Base-by-base conservation (phyloP, 2,113 vertebrate genomes). In the Drymodes brunneopygia region DNA sequence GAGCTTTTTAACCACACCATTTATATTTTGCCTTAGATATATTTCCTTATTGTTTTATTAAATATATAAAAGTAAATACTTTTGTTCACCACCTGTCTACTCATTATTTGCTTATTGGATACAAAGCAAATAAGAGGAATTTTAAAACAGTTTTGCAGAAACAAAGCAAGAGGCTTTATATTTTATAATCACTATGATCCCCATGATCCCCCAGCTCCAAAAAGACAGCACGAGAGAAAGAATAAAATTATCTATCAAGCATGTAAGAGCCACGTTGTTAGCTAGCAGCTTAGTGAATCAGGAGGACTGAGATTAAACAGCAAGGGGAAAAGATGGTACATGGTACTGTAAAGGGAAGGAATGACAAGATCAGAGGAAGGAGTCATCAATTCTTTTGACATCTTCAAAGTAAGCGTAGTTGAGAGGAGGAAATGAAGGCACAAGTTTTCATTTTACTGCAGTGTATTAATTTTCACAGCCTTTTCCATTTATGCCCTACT, bases 371-470 rank as follows among this genome's bases (percentile, higher is more conserved):
- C 73, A 80, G 65, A 87, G n/a, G 65, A 84, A 75, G 35, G 9
- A 95, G n/a, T 42, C 65, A 69, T 67, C 92, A 94, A 91, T 94
- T 90, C 53, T 89, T 92, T 65, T 87, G 91, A 87, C 93, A 80
- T 73, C 83, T 95, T 97, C 91, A 95, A 91, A 96, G 86, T 0
- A 10, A 81, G 50, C 18, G 53, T 60, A 56, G 20, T 60, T 65
- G 45, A 81, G 72, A 64, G 42, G 57, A 93, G 60, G 86, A 93
- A 65, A 73, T 82, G 22, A 25, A 60, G 2, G 19, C 19, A 58
- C 3, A 7, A 83, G 33, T 70, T 79, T 86, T 75, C 65, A 44
- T 94, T 90, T 96, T 72, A 87, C 42, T 75, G 35, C 36, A 53
- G 20, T 79, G 20, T 51, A 79, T 82, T 90, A 81, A 85, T 95